Conservation (phyloP, 2,797 vertebrate genomes). For the Pelochelys cantorii region DNA sequence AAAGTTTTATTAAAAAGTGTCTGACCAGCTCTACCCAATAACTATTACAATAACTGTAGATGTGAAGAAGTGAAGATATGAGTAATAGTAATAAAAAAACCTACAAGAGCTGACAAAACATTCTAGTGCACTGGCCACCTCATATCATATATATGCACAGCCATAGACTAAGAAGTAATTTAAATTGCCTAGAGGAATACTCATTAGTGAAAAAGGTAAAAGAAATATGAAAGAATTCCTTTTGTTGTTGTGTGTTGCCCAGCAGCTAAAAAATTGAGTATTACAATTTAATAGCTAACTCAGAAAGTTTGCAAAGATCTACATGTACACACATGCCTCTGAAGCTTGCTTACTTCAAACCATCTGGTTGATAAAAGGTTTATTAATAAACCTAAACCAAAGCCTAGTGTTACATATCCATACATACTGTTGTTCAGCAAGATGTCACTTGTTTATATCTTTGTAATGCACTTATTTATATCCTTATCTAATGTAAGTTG, state of each 20-base stretch:
- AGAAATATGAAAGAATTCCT: not conserved
- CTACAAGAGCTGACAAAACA: not conserved
- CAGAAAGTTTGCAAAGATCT: not conserved
- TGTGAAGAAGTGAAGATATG: not conserved
- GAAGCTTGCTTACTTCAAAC: not conserved
- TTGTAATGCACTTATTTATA: not conserved
- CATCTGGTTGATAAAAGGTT: not conserved
- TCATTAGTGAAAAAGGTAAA: not conserved
- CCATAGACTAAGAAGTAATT: not conserved
- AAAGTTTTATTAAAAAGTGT: not conserved
- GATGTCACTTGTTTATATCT: not conserved
- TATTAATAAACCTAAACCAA: not conserved
- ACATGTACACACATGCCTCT: not conserved
- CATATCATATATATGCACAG: not conserved
- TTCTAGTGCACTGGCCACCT: not conserved
- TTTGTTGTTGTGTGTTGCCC: not conserved
- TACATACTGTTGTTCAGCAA: not conserved
- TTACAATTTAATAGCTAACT: not conserved
- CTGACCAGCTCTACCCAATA: not conserved
- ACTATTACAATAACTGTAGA: not conserved
- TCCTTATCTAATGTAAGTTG: not conserved
- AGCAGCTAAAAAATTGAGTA: not conserved
- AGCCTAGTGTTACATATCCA: not conserved
- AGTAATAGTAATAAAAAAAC: not conserved
- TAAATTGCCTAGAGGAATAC: not conserved